Conservation (phyloP, 2,113 vertebrate genomes). For the Passerina amoena region DNA sequence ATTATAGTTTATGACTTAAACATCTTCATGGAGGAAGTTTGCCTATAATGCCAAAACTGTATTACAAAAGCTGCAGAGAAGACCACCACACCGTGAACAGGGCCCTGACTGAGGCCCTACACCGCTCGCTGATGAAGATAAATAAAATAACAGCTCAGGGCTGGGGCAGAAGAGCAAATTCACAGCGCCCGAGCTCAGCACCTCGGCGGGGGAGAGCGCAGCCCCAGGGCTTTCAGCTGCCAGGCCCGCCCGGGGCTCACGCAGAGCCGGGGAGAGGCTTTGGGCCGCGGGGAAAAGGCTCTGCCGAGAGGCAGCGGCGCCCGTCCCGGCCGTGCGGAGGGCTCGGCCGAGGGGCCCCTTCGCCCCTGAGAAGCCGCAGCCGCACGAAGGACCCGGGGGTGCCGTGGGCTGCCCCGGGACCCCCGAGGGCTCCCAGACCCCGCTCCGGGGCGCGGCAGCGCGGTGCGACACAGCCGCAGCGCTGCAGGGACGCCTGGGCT, state of each 20-base stretch:
- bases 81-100: no score
- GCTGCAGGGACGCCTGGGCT: no score
- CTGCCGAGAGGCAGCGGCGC: no score
- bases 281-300: background rate
- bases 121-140: no score
- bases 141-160: background rate
- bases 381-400: background rate
- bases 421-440: background rate
- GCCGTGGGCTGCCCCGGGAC: background rate
- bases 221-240: background rate
- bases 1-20: background rate
- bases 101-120: background rate
- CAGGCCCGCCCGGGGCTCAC: background rate
- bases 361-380: background rate
- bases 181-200: no score
- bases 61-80: background rate
- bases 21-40: background rate
- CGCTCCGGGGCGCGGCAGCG: no score
- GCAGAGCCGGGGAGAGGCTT: background rate
- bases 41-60: no score
- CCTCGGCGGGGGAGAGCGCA: rapidly evolving
- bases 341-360: background rate
- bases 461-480: no score
- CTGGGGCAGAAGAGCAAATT: no score
- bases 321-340: background rate